phyloP scores from a whole-genome alignment of 2,797 vertebrate species.

The Oophaga sylvatica region DNA sequence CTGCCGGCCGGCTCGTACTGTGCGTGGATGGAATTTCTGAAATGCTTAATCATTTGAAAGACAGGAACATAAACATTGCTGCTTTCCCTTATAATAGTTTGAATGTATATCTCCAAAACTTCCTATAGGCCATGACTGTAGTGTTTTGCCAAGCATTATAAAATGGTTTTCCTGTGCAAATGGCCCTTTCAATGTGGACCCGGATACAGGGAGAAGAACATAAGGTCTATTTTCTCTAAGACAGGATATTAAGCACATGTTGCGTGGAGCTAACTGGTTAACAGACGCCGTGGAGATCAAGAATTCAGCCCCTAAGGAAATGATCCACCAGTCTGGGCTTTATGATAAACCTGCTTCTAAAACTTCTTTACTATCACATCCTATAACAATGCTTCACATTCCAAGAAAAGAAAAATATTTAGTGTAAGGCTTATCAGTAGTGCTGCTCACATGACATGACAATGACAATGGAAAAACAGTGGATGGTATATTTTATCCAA shows the following conservation, averaged over 20 bases:
- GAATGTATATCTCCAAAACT: slow-evolving; percentile 63
- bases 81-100: slow-evolving; percentile 66
- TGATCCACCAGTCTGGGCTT: slow-evolving; percentile 71
- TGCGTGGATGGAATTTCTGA: slow-evolving; percentile 66
- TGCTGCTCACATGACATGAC: slow-evolving; percentile 5
- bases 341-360: slow-evolving; percentile 74
- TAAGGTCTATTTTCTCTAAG: slow-evolving; percentile 71
- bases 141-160: slow-evolving; percentile 74
- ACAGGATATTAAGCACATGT: slow-evolving; percentile 77
- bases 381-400: slow-evolving; percentile 76
- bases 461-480: not conserved
- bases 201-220: slow-evolving; percentile 65
- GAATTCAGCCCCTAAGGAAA: slow-evolving; percentile 76
- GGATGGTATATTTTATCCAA: not conserved
- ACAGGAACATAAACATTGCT: slow-evolving; percentile 70
- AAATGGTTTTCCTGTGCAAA: slow-evolving; percentile 72
- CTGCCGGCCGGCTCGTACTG: slow-evolving; percentile 64
- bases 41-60: slow-evolving; percentile 64
- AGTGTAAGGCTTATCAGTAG: slow-evolving; percentile 63
- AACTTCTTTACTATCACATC: slow-evolving; percentile 68
- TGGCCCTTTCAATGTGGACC: slow-evolving; percentile 70
- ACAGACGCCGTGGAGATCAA: slow-evolving; percentile 71
- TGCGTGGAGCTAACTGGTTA: slow-evolving; percentile 73
- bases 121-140: slow-evolving; percentile 72
- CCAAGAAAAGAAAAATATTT: slow-evolving; percentile 74